Evolutionary conservation across 2,113 vertebrate genomes (phyloP), one percentile per base, ranked within the genome.

Genomic region (Colossoma macropomum): DNA sequence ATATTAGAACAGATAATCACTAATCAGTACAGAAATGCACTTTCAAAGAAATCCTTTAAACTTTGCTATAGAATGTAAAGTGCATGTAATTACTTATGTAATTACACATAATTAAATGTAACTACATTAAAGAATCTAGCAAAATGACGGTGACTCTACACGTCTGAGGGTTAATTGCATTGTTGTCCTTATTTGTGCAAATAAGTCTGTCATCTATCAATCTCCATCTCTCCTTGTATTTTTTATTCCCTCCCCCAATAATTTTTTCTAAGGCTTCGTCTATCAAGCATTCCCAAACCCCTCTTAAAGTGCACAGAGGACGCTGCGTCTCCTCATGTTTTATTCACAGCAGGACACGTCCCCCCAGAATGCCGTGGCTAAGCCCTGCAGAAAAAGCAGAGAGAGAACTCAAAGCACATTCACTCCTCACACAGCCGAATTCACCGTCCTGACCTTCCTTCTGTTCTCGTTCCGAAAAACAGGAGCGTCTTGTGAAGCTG

Each of bases 261-360:
- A 60, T 60, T 60, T 3, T n/a, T 11, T 60, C 56, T 25, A 25
- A 60, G 56, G 56, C 56, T 7, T 60, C 23, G 56, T 60, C 56
- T 60, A 60, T 60, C 56, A 60, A 60, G 56, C 13, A 59, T 70
- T 48, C 21, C 3, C 17, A 69, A 72, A 60, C 25, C 32, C 17
- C 1, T 4, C 59, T 71, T 80, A 45, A 72, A 60, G 66, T 19
- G 17, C 15, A 6, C n/a, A 19, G 11, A 80, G n/a, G n/a, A 70
- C 65, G 17, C 8, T 27, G 9, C 41, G 23, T 79, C 48, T 3
- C 32, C 52, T 80, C 78, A 60, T 71, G 66, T 71, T 80, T 70
- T 34, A 80, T 80, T 72, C 78, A 80, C 78, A 45, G 52, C 52
- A 80, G 66, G 28, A 8, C 17, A 60, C 41, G n/a, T 72, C 66